Base-by-base conservation (phyloP, 2,888 invertebrate species). In the Mythimna ferrago region DNA sequence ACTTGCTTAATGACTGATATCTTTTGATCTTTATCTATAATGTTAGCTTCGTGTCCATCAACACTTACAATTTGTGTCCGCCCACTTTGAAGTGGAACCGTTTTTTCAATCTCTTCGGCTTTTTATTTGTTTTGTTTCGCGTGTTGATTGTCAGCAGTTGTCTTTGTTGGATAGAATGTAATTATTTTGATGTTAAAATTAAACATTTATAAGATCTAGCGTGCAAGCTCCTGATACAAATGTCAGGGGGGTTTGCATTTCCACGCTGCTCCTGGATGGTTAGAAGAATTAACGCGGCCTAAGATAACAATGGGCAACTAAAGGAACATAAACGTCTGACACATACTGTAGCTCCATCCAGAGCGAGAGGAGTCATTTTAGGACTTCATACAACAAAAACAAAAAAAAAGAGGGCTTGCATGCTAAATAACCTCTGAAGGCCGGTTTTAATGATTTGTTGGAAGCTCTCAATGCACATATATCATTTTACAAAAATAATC, bases 11-110 rank as follows among this genome's bases (percentile, higher is more conserved):
- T 80, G 69, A 70, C 67, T 19, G 83, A 56, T 71, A 66, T 56
- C 53, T 65, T 57, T n/a, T 58, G 81, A 83, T 81, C 57, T 51
- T 76, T 62, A 81, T 83, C 81, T 54, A 10, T 54, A 56, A 71
- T 83, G 66, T 61, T 64, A 58, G 64, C 64, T 32, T 81, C 68
- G 16, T 67, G 65, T 66, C 70, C 68, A 69, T 81, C 81, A 67
- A n/a, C 41, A 58, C 58, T 84, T 82, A 82, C 85, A 75, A 70
- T 7, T 71, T 19, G 7, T 58, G 32, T 58, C 38, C 79, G 68
- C 79, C 82, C 61, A 82, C 68, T 68, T 48, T 48, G 21, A 26
- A 44, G 54, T 32, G 48, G 53, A 26, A 57, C 10, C 16, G 41
- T 66, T 53, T 54, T 57, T 58, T 61, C 35, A 54, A 67, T 48